These are phyloP conservation scores for Corythornis madagascariensis DNA, from an alignment of 2,113 vertebrate species.

Conservation along the genomic window DNA sequence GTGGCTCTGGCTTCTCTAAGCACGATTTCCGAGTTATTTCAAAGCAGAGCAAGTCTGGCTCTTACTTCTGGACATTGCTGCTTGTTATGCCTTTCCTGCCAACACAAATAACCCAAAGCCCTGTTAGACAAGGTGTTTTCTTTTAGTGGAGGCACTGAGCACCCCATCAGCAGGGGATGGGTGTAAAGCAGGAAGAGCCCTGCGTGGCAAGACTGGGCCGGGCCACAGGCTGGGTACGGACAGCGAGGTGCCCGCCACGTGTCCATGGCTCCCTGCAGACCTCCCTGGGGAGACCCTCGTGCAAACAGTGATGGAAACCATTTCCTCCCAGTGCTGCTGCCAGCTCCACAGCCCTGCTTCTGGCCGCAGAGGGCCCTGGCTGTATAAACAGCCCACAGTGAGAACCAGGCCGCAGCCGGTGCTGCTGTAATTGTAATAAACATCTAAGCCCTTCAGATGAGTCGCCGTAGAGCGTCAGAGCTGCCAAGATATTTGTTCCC, in stretches of 20 bases:
- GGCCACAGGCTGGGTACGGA: neutral
- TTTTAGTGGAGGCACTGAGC: neutral
- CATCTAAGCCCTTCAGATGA: neutral
- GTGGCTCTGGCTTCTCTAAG: neutral
- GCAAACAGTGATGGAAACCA: neutral
- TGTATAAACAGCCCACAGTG: neutral
- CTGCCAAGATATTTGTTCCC: neutral
- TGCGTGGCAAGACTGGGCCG: accelerated
- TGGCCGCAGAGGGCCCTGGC: neutral
- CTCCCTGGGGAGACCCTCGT: neutral
- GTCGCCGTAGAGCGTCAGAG: accelerated
- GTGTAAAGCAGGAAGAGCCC: neutral
- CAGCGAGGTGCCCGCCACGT: accelerated
- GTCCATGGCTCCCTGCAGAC: neutral
- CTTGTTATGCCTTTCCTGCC: conserved; percentile 25
- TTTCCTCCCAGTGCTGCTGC: neutral
- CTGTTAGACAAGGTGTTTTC: neutral
- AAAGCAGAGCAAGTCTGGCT: neutral
- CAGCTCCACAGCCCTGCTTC: neutral
- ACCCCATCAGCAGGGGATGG: accelerated
- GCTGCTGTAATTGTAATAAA: neutral
- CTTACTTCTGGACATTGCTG: neutral
- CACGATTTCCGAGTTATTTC: neutral
- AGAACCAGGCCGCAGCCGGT: neutral
- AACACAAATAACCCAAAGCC: conserved; percentile 34